A percentile compares a stretch with the other conserved stretches of the same genome.
Evolutionary conservation across 2,888 invertebrate genomes (phyloP).

Genomic region (Choreutis nemorana): DNA sequence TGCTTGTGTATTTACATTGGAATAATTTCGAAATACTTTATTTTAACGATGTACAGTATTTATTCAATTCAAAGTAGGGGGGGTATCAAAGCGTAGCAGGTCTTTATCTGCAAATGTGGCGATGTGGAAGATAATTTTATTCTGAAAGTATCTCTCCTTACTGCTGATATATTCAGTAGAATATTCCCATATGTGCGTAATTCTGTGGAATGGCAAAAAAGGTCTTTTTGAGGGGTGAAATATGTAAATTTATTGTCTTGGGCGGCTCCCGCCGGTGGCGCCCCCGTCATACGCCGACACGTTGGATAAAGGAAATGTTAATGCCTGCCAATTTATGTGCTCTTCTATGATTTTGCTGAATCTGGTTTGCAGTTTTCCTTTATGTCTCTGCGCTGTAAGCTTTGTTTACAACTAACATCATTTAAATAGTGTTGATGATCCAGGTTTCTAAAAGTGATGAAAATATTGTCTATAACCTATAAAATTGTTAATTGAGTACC

Average conservation of each 20-base stretch:
- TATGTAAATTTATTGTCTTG: slow-evolving; percentile 68
- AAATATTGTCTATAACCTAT: not conserved
- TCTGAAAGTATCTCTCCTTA: slow-evolving; percentile 62
- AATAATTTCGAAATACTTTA: too few species aligned
- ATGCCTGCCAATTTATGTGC: slow-evolving; percentile 65
- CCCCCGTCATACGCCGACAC: slow-evolving; percentile 66
- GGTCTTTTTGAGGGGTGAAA: slow-evolving; percentile 66
- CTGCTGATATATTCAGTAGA: slow-evolving; percentile 65
- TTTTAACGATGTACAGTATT: not conserved
- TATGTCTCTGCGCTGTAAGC: slow-evolving; percentile 32
- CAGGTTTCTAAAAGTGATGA: not conserved
- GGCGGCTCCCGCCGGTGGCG: slow-evolving; percentile 48
- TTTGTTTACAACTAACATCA: slow-evolving; percentile 40
- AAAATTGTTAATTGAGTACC: too few species aligned
- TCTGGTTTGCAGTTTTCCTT: slow-evolving; percentile 50
- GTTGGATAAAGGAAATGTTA: slow-evolving; percentile 67
- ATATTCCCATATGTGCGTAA: slow-evolving; percentile 68
- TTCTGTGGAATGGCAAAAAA: slow-evolving; percentile 67
- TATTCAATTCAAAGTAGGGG: slow-evolving; percentile 1
- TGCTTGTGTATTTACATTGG: too few species aligned
- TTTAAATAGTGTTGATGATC: too few species aligned
- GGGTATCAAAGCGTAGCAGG: slow-evolving; percentile 32
- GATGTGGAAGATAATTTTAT: slow-evolving; percentile 61
- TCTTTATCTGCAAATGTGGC: slow-evolving; percentile 57
- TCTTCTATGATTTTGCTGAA: slow-evolving; percentile 67